Evolutionary conservation across 2,113 vertebrate genomes (phyloP).

Genomic region (Eonycteris spelaea): DNA sequence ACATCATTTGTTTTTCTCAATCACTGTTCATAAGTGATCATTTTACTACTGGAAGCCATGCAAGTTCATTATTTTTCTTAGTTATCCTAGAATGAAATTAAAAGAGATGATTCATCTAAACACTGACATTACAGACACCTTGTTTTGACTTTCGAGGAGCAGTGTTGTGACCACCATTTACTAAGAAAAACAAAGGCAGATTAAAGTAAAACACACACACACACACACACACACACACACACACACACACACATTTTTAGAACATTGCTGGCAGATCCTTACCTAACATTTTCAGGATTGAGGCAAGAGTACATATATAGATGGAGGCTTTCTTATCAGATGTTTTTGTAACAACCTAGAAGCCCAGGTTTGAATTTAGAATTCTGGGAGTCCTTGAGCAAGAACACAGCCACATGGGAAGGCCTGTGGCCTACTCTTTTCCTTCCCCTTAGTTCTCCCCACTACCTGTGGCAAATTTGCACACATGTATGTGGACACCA

Average conservation of each 20-base stretch:
- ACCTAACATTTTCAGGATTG: neutral
- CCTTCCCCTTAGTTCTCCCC: neutral
- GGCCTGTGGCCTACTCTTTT: neutral
- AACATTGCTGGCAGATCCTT: neutral
- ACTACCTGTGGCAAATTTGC: neutral
- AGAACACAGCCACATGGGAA: neutral
- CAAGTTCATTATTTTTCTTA: neutral
- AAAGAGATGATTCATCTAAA: conserved; percentile 67
- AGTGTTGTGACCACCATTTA: conserved; percentile 36
- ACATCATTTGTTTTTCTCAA: conserved; percentile 1
- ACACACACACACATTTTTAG: too few species aligned
- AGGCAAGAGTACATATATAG: neutral
- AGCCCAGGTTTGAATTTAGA: neutral
- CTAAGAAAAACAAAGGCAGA: conserved; percentile 53
- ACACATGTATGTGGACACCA: neutral
- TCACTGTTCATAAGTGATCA: neutral
- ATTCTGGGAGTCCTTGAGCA: neutral
- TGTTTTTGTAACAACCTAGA: neutral
- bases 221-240: too few species aligned
- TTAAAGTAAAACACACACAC: neutral
- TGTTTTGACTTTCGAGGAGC: conserved; percentile 46
- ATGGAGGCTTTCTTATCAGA: neutral
- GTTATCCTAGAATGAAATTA: neutral
- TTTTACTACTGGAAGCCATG: neutral
- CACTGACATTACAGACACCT: neutral